Conservation (phyloP, 2,113 vertebrate genomes). For the Haliaeetus leucogaster region DNA sequence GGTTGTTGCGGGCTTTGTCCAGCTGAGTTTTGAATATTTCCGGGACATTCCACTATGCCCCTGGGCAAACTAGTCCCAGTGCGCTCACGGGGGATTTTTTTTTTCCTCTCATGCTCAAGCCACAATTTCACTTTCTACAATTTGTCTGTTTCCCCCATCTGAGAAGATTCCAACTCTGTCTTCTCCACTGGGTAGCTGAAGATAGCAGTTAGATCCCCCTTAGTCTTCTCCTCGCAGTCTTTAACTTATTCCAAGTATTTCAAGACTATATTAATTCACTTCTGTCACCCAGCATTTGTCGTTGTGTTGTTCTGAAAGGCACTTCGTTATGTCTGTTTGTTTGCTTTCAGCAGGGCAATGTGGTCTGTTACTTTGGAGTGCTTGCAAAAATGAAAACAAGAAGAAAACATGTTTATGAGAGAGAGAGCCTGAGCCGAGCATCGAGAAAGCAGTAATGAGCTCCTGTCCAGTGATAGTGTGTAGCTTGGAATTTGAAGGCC, state of each 20-base stretch:
- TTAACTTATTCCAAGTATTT: not conserved
- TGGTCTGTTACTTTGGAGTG: not conserved
- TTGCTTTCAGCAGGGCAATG: not conserved
- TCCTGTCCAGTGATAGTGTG: accelerated
- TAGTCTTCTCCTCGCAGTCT: not conserved
- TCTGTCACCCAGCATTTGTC: not conserved
- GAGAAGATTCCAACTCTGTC: not conserved
- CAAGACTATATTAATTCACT: not conserved
- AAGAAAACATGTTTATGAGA: not conserved
- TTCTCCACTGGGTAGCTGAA: not conserved
- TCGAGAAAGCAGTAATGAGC: not conserved
- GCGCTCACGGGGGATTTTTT: not conserved
- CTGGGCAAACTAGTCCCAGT: not conserved
- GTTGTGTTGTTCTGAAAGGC: not conserved
- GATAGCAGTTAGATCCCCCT: not conserved
- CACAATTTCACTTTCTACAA: not conserved
- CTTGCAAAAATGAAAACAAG: not conserved
- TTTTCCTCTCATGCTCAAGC: not conserved
- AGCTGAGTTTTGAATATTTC: not conserved
- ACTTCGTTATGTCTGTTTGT: not conserved
- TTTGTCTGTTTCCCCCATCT: not conserved
- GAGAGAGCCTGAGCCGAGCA: not conserved
- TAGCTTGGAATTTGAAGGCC: not conserved
- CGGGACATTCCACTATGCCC: not conserved
- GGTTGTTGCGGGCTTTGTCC: not conserved